Base-by-base conservation (phyloP, 2,888 invertebrate species). In the Melolontha melolontha region DNA sequence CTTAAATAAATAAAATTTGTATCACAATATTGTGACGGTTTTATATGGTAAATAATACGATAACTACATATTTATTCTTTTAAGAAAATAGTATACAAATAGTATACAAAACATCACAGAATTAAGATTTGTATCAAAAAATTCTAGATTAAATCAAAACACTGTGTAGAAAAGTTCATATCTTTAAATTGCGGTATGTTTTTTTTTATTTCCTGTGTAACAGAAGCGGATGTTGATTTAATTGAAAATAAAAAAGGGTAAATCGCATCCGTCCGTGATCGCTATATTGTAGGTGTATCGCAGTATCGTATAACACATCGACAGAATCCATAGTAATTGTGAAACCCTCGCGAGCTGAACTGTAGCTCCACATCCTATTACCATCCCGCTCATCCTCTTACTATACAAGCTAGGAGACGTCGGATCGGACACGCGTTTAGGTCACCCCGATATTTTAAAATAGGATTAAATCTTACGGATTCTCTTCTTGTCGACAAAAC, bases 321-420 rank as follows among this genome's bases (percentile, higher is more conserved):
- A 27, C 69, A 70, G 81, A 80, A 80, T 77, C 80, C 80, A 68
- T 79, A 75, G 70, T 80, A 80, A 77, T 77, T 62, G 77, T 72
- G 80, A 80, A 80, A 79, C 81, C 79, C 74, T 62, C 42, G 16
- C 59, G 59, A 62, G 59, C 59, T 34, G 59, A 76, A 73, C 74
- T 69, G 77, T 76, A 73, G 73, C 78, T 80, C 80, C 78, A 81
- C 80, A 81, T 81, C 81, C 81, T 81, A 81, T 80, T 81, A 80
- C 76, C 80, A 80, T 81, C 81, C 80, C 79, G 77, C 76, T 80
- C 79, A 80, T 81, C 80, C 81, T 80, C 79, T 80, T 81, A 79
- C 72, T 54, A 42, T 57, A 16, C 66, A 40, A 49, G n/a, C 22
- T 12, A 12, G 7, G 34, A 49, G 59, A 49, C 47, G 54, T 40